phyloP scores from a whole-genome alignment of 2,888 invertebrate genomes.

The Nemapogon koenigi region DNA sequence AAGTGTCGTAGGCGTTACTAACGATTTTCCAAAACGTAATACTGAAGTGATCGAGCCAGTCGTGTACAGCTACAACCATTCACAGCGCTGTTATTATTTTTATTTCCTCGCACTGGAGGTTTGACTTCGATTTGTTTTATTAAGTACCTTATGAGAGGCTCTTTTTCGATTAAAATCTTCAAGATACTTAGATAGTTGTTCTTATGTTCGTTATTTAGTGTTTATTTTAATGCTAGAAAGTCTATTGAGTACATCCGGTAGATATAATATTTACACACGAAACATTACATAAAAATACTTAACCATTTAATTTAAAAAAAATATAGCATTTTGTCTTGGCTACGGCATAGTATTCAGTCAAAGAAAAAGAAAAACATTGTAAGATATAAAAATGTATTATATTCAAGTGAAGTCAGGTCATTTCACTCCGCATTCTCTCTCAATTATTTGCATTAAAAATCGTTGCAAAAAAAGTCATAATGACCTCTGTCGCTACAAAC shows the following conservation, averaged over 20 bases:
- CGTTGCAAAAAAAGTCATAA: conserved; percentile 7
- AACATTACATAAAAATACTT: too few species aligned
- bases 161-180: conserved; percentile 9
- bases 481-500: conserved; percentile 1
- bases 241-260: too few species aligned
- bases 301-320: too few species aligned
- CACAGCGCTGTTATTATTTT: conserved; percentile 30
- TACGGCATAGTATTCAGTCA: too few species aligned
- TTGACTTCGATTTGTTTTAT: conserved; percentile 48
- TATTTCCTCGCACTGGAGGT: conserved; percentile 22
- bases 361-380: too few species aligned
- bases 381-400: too few species aligned
- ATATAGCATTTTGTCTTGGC: too few species aligned
- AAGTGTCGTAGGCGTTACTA: conserved; percentile 43
- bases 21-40: conserved; percentile 48
- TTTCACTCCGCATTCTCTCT: conserved; percentile 8
- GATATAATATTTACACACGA: too few species aligned
- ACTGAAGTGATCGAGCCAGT: conserved; percentile 30
- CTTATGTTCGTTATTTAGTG: too few species aligned
- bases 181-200: too few species aligned
- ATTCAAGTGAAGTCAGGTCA: conserved; percentile 6
- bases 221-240: too few species aligned
- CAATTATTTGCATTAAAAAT: conserved; percentile 24
- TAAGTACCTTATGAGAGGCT: conserved; percentile 18
- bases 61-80: conserved; percentile 25